Evolutionary conservation across 2,797 vertebrate genomes (phyloP), one percentile per base, ranked within the genome.

Genomic region (Rhynchonycteris naso): DNA sequence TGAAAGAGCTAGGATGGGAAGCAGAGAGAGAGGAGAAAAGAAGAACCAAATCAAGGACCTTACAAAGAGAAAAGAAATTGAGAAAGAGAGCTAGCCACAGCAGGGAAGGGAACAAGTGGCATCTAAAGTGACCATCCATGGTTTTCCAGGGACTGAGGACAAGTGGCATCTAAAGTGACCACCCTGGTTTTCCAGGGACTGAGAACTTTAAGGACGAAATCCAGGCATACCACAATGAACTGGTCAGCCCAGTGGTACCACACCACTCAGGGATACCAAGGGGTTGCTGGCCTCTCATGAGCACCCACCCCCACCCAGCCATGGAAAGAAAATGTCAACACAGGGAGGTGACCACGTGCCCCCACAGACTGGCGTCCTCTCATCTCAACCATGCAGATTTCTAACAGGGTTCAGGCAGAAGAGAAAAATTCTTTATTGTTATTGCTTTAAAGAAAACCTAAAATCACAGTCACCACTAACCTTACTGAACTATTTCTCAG

Each of bases 341-440:
- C 11, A 16, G 11, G 4, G 21, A 58, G 54, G 43, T 0, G 13
- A 61, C 28, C 3, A 7, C 0, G 4, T 30, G 24, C 16, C 30
- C 38, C 22, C 80, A 35, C 43, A 26, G 33, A 50, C 47, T 54
- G 24, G 21, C 9, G 4, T 52, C 59, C 50, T 89, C 68, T 59
- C 65, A 16, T 30, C 56, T 52, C 61, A 72, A 33, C 38, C 68
- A 8, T 1, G 11, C 15, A 75, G 18, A 75, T 28, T 79, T 93
- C 61, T 50, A 15, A 88, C 74, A 4, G 28, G n/a, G 38, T n/a
- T 72, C 83, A 33, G 71, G 63, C 6, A 28, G 38, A 63, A 43
- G 28, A 88, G 33, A 76, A 54, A 61, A 61, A 74, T 22, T 59
- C 69, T 74, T 82, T n/a, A 65, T 26, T 56, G 78, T 11, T 87